Base-by-base conservation (phyloP, 2,797 vertebrate species). In the Limnodromus scolopaceus region DNA sequence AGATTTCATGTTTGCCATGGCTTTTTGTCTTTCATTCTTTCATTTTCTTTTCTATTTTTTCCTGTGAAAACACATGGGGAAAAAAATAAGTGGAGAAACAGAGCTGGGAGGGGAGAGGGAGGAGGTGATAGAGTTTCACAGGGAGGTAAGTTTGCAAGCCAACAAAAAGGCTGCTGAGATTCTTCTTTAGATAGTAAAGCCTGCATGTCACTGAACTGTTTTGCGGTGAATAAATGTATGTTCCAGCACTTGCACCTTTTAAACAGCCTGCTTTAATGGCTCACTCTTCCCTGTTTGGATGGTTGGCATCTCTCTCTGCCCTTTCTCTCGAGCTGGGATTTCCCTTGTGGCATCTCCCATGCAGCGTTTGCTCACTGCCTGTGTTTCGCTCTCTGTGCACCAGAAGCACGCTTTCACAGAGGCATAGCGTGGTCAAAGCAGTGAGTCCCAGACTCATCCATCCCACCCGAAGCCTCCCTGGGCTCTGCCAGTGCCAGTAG, bases 291-390 rank as follows among this genome's bases (percentile, higher is more conserved):
- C 43, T 45, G 8, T 66, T 53, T 3, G 6, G 20, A 38, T 3
- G 12, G 7, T 18, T 24, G 4, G 76, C 16, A 5, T 18, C 45
- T 76, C 61, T 90, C 41, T 77, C 49, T 19, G 7, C 41, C 27
- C 32, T 74, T 68, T 30, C 24, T 71, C 30, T 32, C 7, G 4
- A 41, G 39, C 51, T 48, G 92, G 49, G 38, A 45, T 83, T 87
- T 82, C 57, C n/a, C 51, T 63, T 1, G 0, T 32, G 71, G 16
- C 13, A 3, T 79, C 46, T 79, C 55, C 38, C 36, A 9, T 2
- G 2, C 16, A 66, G 28, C 0, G 0, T 84, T 74, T 63, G 25
- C 39, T 65, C 9, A 0, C 38, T 68, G 22, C 30, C 39, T 6
- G 0, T 3, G 34, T 46, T 91, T 61, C 61, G 32, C 34, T 70